phyloP scores from a whole-genome alignment of 2,113 vertebrate genomes.

The Struthio camelus region DNA sequence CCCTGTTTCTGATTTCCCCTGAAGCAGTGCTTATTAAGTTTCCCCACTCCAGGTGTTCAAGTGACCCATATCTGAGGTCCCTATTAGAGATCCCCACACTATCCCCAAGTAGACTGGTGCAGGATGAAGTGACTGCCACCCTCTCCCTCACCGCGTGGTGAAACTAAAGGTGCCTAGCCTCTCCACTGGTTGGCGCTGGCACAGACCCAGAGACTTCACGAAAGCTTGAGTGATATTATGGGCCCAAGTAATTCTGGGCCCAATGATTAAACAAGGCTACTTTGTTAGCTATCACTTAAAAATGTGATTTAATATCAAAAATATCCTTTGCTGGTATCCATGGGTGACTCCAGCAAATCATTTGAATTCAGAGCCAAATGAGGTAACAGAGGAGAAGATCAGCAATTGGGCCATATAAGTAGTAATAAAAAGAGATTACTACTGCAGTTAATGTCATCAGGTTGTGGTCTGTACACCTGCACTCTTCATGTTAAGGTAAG shows the following conservation, averaged over 20 bases:
- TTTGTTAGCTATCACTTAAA: not conserved
- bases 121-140: not conserved
- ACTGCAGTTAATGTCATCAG: not conserved
- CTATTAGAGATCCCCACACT: not conserved
- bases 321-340: not conserved
- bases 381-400: not conserved
- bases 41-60: not conserved
- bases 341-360: constrained; percentile 1
- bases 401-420: not conserved
- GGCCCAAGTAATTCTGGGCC: not conserved
- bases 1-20: not conserved
- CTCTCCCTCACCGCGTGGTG: not conserved
- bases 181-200: not conserved
- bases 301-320: not conserved
- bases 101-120: not conserved
- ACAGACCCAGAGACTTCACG: not conserved
- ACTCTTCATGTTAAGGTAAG: not conserved
- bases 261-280: not conserved
- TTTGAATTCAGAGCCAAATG: not conserved
- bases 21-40: not conserved
- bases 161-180: not conserved
- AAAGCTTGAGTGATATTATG: not conserved
- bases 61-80: not conserved
- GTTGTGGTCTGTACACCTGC: not conserved
- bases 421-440: not conserved